These are phyloP conservation scores for Etheostoma cragini DNA, from an alignment of 2,113 vertebrate species.

Conservation along the genomic window DNA sequence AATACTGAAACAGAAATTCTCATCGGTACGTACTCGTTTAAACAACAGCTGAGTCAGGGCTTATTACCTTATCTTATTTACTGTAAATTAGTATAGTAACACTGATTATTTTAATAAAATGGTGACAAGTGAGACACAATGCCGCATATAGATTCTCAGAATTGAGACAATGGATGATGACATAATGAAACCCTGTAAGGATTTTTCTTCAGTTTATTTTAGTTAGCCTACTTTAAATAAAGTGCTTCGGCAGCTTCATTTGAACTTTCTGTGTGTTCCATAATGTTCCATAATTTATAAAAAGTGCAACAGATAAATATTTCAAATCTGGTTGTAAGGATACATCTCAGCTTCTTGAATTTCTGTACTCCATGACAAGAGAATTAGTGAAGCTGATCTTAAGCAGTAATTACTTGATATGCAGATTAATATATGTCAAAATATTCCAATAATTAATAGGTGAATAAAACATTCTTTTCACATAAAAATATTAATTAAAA, in stretches of 20 bases:
- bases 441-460: not conserved
- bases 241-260: slow-evolving; percentile 65
- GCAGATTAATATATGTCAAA: not conserved
- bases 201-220: slow-evolving; percentile 33
- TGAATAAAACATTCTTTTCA: not conserved
- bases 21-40: slow-evolving; percentile 7
- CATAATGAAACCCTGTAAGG: slow-evolving; percentile 1
- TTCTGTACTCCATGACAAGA: slow-evolving; percentile 53
- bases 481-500: slow-evolving; percentile 29
- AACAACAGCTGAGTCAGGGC: not conserved
- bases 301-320: slow-evolving; percentile 83
- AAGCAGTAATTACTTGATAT: slow-evolving; percentile 7
- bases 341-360: slow-evolving; percentile 68
- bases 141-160: not conserved
- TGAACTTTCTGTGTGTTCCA: slow-evolving; percentile 75
- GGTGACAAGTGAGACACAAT: not conserved
- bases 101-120: not conserved
- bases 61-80: not conserved
- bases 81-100: not conserved
- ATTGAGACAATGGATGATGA: slow-evolving; percentile 2
- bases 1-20: slow-evolving; percentile 11
- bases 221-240: slow-evolving; percentile 34
- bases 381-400: slow-evolving; percentile 48
- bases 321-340: slow-evolving; percentile 76
- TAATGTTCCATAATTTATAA: slow-evolving; percentile 74